These are phyloP conservation scores for Pelecanus crispus DNA, from an alignment of 2,113 vertebrate species.

Conservation along the genomic window DNA sequence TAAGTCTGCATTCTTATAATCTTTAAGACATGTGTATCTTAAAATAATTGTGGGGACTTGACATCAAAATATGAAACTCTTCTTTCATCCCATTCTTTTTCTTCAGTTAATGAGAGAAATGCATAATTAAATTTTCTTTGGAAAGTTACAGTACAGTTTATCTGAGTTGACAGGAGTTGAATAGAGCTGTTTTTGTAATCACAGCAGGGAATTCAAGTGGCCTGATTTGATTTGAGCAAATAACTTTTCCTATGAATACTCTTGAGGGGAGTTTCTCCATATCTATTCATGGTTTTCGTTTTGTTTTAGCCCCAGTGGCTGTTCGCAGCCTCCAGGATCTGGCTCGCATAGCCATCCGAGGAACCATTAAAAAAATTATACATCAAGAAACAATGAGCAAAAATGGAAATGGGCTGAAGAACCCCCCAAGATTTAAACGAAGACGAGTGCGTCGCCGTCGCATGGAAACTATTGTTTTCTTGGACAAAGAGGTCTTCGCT, in stretches of 20 bases:
- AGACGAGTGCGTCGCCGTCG: constrained; percentile 83
- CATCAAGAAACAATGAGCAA: constrained; percentile 57
- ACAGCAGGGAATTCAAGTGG: not conserved
- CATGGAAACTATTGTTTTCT: constrained; percentile 88
- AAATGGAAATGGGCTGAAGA: constrained; percentile 66
- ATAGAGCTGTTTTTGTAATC: not conserved
- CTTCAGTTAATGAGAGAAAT: constrained; percentile 19
- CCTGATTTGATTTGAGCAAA: not conserved
- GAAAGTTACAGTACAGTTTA: not conserved
- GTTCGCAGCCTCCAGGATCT: constrained; percentile 91
- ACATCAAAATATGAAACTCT: not conserved
- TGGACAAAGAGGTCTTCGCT: constrained; percentile 85
- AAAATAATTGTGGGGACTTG: not conserved
- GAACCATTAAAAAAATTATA: constrained; percentile 81
- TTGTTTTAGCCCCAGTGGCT: constrained; percentile 78
- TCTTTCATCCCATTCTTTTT: not conserved
- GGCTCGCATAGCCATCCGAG: constrained; percentile 89
- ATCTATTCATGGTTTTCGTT: not conserved
- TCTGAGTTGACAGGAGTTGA: constrained; percentile 37
- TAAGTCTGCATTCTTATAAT: not conserved
- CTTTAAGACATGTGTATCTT: not conserved
- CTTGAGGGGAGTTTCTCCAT: not conserved
- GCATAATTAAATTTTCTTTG: not conserved
- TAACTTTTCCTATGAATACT: not conserved
- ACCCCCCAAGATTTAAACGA: constrained; percentile 82